phyloP scores from a whole-genome alignment of 2,888 invertebrate genomes.

The Spodoptera picta region DNA sequence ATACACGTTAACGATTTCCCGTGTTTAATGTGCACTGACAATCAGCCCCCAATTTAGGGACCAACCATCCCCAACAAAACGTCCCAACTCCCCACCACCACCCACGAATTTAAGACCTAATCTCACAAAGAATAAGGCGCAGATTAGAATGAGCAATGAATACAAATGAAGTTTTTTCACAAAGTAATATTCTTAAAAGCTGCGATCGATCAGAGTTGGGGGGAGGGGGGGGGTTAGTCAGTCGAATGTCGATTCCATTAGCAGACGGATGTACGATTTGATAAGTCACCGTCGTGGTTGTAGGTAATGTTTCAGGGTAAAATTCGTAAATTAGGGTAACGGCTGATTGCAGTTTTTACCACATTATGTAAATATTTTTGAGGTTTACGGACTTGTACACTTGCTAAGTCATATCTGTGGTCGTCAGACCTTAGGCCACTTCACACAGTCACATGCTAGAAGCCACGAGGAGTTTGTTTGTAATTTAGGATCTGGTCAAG shows the following conservation, averaged over 20 bases:
- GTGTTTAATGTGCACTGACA: slow-evolving; percentile 50
- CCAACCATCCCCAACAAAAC: slow-evolving; percentile 6
- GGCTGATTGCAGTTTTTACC: slow-evolving; percentile 2
- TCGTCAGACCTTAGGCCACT: no score
- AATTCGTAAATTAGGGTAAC: slow-evolving; percentile 25
- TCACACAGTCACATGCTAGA: no score
- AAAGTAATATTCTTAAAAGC: slow-evolving; percentile 58
- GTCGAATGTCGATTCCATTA: slow-evolving; percentile 54
- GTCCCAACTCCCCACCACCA: slow-evolving; percentile 14
- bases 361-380: no score
- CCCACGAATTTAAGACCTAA: slow-evolving; percentile 33
- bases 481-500: no score
- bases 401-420: no score
- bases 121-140: slow-evolving; percentile 26
- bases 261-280: slow-evolving; percentile 46
- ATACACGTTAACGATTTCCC: slow-evolving; percentile 33
- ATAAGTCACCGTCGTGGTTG: slow-evolving; percentile 38
- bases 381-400: no score
- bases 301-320: slow-evolving; percentile 14
- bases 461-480: no score
- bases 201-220: slow-evolving; percentile 50
- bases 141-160: slow-evolving; percentile 37
- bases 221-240: slow-evolving; percentile 30
- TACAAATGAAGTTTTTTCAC: slow-evolving; percentile 43
- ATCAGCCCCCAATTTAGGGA: slow-evolving; percentile 57